Conservation (phyloP, 2,797 vertebrate genomes). For the Acridotheres tristis region DNA sequence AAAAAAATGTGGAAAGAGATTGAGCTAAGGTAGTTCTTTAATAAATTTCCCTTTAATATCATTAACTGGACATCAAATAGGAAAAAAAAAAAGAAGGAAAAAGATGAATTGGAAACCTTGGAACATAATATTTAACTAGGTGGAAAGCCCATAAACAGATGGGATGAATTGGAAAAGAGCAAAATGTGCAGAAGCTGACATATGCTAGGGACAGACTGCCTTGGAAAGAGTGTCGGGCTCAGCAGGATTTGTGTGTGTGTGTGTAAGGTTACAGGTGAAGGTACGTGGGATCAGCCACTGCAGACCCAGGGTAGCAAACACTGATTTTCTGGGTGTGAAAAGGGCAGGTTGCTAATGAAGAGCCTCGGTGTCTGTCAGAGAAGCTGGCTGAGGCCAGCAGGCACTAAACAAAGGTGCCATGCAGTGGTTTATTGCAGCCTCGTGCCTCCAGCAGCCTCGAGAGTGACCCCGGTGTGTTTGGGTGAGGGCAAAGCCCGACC, state of each 20-base stretch:
- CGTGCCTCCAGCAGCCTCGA: neutral
- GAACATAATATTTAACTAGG: neutral
- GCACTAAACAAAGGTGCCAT: neutral
- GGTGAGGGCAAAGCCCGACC: neutral
- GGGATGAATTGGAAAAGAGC: neutral
- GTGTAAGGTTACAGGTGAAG: neutral
- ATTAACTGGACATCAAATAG: neutral
- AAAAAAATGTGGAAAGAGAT: neutral
- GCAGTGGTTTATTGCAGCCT: neutral
- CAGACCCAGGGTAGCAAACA: neutral
- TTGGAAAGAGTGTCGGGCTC: neutral
- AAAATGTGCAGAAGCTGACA: neutral
- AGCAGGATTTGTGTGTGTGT: accelerated
- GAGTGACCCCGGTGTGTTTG: accelerated
- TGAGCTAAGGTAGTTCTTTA: neutral
- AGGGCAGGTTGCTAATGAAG: neutral
- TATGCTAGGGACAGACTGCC: neutral
- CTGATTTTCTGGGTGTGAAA: neutral
- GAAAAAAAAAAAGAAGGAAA: neutral
- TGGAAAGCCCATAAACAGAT: conserved; percentile 9
- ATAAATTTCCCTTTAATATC: neutral
- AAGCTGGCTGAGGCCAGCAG: neutral
- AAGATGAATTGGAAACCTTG: neutral
- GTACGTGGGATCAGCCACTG: neutral
- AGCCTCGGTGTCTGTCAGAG: neutral